Evolutionary conservation across 1,140 invertebrate species (phyloP), one percentile per base, ranked within the genome.

Genomic region (Solen grandis): DNA sequence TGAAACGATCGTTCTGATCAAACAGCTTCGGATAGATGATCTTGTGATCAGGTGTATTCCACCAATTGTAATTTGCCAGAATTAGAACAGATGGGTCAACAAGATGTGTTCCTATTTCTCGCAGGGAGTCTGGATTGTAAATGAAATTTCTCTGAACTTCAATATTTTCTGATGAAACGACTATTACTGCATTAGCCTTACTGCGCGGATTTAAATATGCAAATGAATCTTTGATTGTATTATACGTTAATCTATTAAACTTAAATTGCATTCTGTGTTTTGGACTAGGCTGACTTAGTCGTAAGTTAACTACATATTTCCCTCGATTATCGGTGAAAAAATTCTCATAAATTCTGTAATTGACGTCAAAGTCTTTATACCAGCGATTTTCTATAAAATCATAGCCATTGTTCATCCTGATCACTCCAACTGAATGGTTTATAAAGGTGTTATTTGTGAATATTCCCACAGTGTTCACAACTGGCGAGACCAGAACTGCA

Each of bases 51-150:
- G 75, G 84, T 25, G 88, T 95, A 19, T 97, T 97, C 80, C 99
- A 94, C 96, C 97, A 99, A 89, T 99, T 99, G 86, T 94, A 96
- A 4, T 96, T 96, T 81, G 97, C 98, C 90, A 99, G 97, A 10
- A 99, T 96, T n/a, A 95, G 93, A 92, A 96, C 96, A 84, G 97
- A 98, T 88, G 99, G 98, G 90, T 99, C 97, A 86, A 96, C 95
- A 1, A 99, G 93, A 88, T 99, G 98, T 1, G 97, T 98, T 0
- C 97, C 97, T 60, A 99, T 96, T 93, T 99, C 98, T 65, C 86
- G 90, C 96, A 99, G 70, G 94, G 94, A 19, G n/a, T 96, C 95
- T 0, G 95, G 95, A 93, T 99, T 99, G 72, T 97, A 94, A 55
- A 99, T 94, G 77, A 97, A 96, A 91, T 99, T 99, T 77, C 98